phyloP scores from a whole-genome alignment of 2,797 vertebrate species.

The Scleropages formosus region DNA sequence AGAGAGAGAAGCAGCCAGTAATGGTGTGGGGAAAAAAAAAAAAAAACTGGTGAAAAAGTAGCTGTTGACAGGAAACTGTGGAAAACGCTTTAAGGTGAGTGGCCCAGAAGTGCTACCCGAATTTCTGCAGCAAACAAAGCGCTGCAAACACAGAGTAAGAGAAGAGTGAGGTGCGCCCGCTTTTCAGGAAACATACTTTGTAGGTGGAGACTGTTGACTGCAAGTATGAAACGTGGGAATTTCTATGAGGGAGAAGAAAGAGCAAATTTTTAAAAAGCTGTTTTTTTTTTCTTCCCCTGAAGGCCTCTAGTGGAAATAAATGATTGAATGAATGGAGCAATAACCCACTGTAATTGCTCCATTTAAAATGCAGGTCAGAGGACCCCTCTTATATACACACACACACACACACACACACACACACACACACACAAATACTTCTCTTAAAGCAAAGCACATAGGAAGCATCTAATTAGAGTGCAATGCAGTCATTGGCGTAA shows the following conservation, averaged over 20 bases:
- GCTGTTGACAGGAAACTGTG: background rate
- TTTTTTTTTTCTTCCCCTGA: no score
- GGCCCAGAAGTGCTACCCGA: background rate
- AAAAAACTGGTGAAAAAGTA: background rate
- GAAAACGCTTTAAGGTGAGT: background rate
- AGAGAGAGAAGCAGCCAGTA: background rate
- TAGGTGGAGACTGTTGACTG: background rate
- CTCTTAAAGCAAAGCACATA: conserved; percentile 29
- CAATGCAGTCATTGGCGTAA: conserved; percentile 35
- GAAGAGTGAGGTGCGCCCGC: background rate
- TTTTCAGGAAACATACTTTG: background rate
- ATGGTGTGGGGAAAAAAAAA: no score
- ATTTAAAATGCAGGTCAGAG: conserved; percentile 19
- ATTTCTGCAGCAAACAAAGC: conserved; percentile 2
- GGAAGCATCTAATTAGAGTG: conserved; percentile 46
- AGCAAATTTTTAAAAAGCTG: no score
- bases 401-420: no score
- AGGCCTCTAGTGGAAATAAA: background rate
- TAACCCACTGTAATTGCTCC: conserved; percentile 11
- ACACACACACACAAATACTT: background rate
- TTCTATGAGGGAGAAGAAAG: conserved; percentile 35
- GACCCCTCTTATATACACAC: background rate
- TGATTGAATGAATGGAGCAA: background rate
- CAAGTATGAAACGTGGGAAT: background rate
- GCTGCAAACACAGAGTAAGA: no score